Evolutionary conservation across 2,113 vertebrate genomes (phyloP), one percentile per base, ranked within the genome.

Genomic region (Alces alces): DNA sequence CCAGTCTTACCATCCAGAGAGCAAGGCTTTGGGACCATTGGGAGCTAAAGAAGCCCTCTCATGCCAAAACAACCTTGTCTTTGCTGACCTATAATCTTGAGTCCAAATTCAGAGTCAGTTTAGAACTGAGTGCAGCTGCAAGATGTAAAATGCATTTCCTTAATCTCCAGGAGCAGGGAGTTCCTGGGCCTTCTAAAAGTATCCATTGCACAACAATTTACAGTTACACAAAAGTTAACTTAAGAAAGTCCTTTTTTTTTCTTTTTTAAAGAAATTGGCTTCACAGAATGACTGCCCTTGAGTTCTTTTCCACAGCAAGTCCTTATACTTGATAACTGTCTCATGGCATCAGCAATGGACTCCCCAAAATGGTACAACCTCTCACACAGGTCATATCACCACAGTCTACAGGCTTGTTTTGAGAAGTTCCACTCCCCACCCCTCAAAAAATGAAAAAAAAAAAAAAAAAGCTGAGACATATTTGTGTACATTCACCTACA

Each of bases 161-260:
- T 28, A 2, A 58, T 25, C 12, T 88, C 50, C 5, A 64, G 13
- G 6, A 76, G 27, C 52, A 93, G 28, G 83, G 30, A 33, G 1
- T 61, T 61, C 82, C 50, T 28, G 30, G 30, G 25, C 47, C 66
- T 94, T 86, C 73, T 64, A 28, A 89, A 88, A 39, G 64, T 39
- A 50, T 47, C 13, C 15, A 33, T 6, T 66, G 21, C 78, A 17
- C 1, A 7, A 1, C 43, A 30, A 57, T 70, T 88, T 82, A 93
- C 7, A 89, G n/a, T 50, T 25, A 55, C 12, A 5, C 23, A 13
- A n/a, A 86, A 93, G 16, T 61, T 94, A 80, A 36, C 6, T 82
- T 52, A 60, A 47, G 7, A 45, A 93, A 58, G 52, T 43, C 15
- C 33, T 39, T 39, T 39, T 12, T 21, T 7, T 10, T 66, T 58